Conservation (phyloP, 2,888 invertebrate species). For the Mythimna vitellina region DNA sequence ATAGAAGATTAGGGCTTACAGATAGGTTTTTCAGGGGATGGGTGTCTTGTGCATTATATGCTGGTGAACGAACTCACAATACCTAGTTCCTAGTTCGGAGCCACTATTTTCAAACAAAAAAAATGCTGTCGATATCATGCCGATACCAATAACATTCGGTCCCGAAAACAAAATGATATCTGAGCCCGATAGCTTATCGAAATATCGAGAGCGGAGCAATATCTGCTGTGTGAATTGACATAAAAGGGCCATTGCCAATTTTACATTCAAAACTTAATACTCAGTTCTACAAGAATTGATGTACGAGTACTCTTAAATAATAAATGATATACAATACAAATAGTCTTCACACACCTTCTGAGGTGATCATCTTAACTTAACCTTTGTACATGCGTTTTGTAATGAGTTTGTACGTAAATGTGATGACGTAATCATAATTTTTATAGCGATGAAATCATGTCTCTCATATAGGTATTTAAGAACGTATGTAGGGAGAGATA, state of each 20-base stretch:
- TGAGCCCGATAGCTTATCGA: constrained; percentile 48
- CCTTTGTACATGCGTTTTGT: constrained; percentile 31
- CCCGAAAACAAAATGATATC: constrained; percentile 40
- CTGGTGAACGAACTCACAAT: too few relatives aligned
- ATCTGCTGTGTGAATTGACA: constrained; percentile 35
- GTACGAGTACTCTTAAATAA: constrained; percentile 4
- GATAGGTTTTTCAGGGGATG: too few relatives aligned
- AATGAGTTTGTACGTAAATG: constrained; percentile 46
- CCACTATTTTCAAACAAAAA: too few relatives aligned
- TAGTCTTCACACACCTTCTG: constrained; percentile 23
- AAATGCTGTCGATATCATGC: constrained; percentile 22
- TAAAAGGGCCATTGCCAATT: constrained; percentile 19
- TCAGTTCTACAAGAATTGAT: neutral
- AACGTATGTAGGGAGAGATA: constrained; percentile 10
- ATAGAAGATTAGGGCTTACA: too few relatives aligned
- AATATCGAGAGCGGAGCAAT: constrained; percentile 20
- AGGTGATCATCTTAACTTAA: constrained; percentile 25
- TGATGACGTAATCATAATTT: constrained; percentile 45
- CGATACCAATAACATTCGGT: constrained; percentile 29
- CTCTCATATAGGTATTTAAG: constrained; percentile 16
- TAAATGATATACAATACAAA: constrained; percentile 19
- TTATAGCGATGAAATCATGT: constrained; percentile 47
- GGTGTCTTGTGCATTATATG: too few relatives aligned
- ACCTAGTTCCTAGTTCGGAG: too few relatives aligned
- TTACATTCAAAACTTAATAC: constrained; percentile 1